Evolutionary conservation across 2,113 vertebrate genomes (phyloP), one percentile per base, ranked within the genome.

Genomic region (Nannobrachium achirus): DNA sequence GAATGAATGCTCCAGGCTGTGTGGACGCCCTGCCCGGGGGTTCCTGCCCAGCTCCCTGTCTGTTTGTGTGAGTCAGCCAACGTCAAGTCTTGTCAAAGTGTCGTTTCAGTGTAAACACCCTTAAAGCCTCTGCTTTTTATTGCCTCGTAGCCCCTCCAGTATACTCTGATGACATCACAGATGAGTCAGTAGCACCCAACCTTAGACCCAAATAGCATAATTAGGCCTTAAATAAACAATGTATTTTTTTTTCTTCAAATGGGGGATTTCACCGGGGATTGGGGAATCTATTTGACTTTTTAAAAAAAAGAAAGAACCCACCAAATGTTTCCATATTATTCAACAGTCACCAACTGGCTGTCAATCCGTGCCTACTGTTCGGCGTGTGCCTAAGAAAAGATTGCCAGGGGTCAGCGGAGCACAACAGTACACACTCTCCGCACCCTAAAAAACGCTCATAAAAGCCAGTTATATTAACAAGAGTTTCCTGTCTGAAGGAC

Each of bases 401-500:
- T 10, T 55, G 44, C 16, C 8, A 45, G 14, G 51, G 52, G 52
- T 65, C 63, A 73, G n/a, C 44, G 18, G 18, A 67, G 53, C 45
- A 68, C 59, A 53, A 78, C 59, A 68, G 2, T 58, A 68, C 41
- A 49, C 66, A 56, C 65, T 65, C 70, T 18, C 48, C 10, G 8
- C 53, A 56, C 48, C 56, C 51, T 66, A 40, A 69, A 59, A 78
- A 73, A 58, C 71, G 41, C 66, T 65, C 60, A 74, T 81, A 77
- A 71, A 73, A 20, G 41, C 64, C 57, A 33, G 15, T 53, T 77
- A 61, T 67, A 79, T 77, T 74, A 81, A 71, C 56, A 73, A 59
- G 57, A 20, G 20, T 71, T 83, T 83, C 59, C 75, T 73, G 69
- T 74, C 63, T 78, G 42, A 63, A 70, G 61, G 67, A 55, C 56